Evolutionary conservation across 2,797 vertebrate species (phyloP), one percentile per base, ranked within the genome.

Genomic region (Melopsittacus undulatus): DNA sequence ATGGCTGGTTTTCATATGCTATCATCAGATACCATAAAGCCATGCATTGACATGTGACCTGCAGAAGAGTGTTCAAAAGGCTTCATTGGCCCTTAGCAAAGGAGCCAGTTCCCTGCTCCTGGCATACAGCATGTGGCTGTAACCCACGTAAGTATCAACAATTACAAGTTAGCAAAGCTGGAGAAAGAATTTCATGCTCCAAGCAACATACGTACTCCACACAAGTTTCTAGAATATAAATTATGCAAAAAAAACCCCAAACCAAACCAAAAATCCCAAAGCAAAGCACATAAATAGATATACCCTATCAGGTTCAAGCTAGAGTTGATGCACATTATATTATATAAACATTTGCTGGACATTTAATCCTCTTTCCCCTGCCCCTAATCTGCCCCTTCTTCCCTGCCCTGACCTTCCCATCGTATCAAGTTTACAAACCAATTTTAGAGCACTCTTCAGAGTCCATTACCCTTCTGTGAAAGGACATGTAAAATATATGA

Each of bases 251-350:
- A 66, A 40, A 36, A 9, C n/a, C n/a, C 17, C 24, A 24, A 76
- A 9, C 0, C 0, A n/a, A 56, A 56, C 1, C 32, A 23, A 57
- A 34, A 36, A 36, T 26, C 1, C 4, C 16, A 72, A 64, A 73
- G 14, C 14, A 79, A 80, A 83, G 5, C 27, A 61, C n/a, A 67
- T 27, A 85, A 76, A 85, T 17, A 78, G 26, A 85, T 46, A 27
- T 8, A 85, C 23, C 21, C 14, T 45, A 66, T 70, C 61, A 75
- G 10, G 11, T 54, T 89, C 54, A 73, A 77, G 13, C 43, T 77
- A 76, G n/a, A 84, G 82, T 85, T 74, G 9, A 67, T 51, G 73
- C 1, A 5, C 8, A 75, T 89, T 69, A 27, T 21, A n/a, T 76
- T 80, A 89, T 36, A 49, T 32, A 93, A 87, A 90, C 80, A 76